Evolutionary conservation across 2,888 invertebrate species (phyloP).

Genomic region (Himalopsyche kuldschensis): DNA sequence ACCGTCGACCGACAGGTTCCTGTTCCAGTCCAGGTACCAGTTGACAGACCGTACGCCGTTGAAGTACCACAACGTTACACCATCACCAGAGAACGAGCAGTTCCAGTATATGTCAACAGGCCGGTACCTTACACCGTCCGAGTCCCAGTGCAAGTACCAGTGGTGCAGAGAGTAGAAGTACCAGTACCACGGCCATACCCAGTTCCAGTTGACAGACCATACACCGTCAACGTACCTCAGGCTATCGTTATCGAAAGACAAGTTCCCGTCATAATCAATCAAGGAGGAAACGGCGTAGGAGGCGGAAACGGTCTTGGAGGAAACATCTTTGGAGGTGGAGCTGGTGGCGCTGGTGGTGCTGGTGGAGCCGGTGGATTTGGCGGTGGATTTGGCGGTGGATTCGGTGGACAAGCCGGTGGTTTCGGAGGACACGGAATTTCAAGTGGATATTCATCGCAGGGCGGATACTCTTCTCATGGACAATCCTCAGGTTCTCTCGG

Average conservation of each 20-base stretch:
- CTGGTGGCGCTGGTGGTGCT: not conserved
- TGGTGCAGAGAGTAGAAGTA: constrained; percentile 34
- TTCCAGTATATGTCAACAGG: constrained; percentile 21
- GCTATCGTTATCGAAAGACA: constrained; percentile 24
- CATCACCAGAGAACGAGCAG: constrained; percentile 25
- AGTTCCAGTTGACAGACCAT: constrained; percentile 54
- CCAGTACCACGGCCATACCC: constrained; percentile 44
- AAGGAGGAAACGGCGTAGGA: constrained; percentile 14
- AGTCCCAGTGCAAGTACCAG: constrained; percentile 25
- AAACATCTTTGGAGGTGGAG: not conserved
- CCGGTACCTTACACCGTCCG: constrained; percentile 30
- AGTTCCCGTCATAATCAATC: constrained; percentile 24
- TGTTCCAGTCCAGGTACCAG: constrained; percentile 53
- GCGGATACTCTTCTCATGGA: not conserved
- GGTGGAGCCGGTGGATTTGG: not conserved
- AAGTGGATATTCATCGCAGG: constrained; percentile 2
- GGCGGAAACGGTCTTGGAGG: constrained; percentile 6
- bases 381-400: not conserved
- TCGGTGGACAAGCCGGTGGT: constrained; percentile 1
- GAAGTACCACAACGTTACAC: constrained; percentile 47
- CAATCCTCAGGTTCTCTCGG: not conserved
- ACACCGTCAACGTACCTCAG: constrained; percentile 52
- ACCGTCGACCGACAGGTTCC: constrained; percentile 57
- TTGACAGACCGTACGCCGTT: constrained; percentile 58
- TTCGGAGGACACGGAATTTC: not conserved